Conservation (phyloP, 2,113 vertebrate genomes). For the Thinocorus orbignyianus region DNA sequence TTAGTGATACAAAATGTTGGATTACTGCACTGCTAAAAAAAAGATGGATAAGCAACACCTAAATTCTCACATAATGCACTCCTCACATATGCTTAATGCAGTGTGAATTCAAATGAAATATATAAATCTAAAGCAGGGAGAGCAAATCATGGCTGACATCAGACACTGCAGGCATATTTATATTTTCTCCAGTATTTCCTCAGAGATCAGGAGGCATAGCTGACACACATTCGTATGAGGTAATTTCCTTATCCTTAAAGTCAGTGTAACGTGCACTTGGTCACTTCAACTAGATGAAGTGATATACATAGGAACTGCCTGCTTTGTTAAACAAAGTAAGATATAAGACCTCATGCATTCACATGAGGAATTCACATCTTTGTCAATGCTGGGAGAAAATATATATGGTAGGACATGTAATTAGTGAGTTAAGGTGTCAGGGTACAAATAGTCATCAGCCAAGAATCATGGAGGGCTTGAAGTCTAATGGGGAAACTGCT, state of each 20-base stretch:
- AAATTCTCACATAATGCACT: slow-evolving; percentile 18
- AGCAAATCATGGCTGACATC: background rate
- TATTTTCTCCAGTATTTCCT: slow-evolving; percentile 20
- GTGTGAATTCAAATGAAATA: slow-evolving; percentile 33
- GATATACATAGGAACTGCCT: background rate
- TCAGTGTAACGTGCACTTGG: background rate
- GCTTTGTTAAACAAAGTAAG: background rate
- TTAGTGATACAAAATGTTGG: background rate
- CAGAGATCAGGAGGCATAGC: background rate
- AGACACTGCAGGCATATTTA: background rate
- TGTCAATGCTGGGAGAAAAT: background rate
- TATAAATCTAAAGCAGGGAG: background rate
- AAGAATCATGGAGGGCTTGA: background rate
- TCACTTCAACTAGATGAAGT: background rate
- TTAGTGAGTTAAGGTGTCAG: background rate
- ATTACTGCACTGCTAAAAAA: background rate
- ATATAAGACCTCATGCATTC: background rate
- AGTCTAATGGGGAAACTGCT: background rate
- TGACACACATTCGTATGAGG: background rate
- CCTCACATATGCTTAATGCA: slow-evolving; percentile 3
- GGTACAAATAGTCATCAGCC: background rate
- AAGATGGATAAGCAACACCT: background rate
- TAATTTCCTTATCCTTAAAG: background rate
- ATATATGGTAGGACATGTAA: background rate
- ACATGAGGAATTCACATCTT: background rate